phyloP scores from a whole-genome alignment of 2,113 vertebrate genomes.

The Zosterops hypoxanthus region DNA sequence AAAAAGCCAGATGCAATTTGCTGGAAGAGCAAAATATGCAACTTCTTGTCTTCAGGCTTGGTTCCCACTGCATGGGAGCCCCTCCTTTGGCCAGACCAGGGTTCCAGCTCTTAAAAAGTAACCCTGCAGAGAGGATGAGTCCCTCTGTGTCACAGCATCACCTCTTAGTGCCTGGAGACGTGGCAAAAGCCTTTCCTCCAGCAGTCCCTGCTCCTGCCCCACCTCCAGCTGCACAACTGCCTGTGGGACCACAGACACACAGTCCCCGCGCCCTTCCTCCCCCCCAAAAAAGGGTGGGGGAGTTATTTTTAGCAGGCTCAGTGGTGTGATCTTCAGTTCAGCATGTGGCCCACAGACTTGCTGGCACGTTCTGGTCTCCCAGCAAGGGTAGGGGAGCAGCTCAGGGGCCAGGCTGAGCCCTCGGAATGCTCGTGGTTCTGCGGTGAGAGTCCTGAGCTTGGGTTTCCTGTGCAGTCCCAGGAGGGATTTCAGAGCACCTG shows the following conservation, averaged over 20 bases:
- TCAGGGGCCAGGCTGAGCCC: background rate
- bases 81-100: background rate
- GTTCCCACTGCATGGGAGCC: background rate
- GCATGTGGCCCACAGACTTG: background rate
- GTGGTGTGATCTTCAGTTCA: background rate
- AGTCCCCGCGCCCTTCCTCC: fast-evolving
- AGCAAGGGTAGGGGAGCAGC: background rate
- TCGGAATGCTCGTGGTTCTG: background rate
- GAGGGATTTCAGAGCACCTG: constrained; percentile 3
- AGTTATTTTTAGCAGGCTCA: background rate
- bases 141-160: background rate
- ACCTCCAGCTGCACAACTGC: background rate
- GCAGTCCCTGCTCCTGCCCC: background rate
- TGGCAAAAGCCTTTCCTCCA: background rate
- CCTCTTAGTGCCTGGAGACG: background rate
- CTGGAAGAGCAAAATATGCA: background rate
- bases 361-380: background rate
- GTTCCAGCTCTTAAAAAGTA: background rate
- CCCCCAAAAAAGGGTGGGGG: background rate
- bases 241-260: background rate
- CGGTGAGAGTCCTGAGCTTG: background rate
- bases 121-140: no score
- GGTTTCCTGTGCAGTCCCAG: background rate
- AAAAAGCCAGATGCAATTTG: background rate
- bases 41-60: background rate